A percentile compares a stretch with the other conserved stretches of the same genome.
Conservation (phyloP, 1,140 invertebrate species). For the Zaprionus nigranus region DNA sequence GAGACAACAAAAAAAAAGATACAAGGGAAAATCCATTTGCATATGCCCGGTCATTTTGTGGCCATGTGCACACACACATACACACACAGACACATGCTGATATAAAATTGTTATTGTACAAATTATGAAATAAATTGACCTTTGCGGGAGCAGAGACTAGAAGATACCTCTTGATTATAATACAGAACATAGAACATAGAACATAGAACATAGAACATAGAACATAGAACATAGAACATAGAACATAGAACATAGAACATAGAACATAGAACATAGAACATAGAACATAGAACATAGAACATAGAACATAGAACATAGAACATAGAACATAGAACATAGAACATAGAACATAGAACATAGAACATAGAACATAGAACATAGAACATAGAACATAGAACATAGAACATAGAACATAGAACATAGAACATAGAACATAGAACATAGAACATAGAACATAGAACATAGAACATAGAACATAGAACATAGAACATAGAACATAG, state of each 20-base stretch:
- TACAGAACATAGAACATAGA: neutral
- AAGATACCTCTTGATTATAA: conserved; percentile 2
- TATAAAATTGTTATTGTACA: conserved; percentile 19
- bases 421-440: conserved; percentile 1
- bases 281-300: conserved; percentile 1
- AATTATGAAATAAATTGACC: conserved; percentile 33
- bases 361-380: neutral
- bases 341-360: no score
- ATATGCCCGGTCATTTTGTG: conserved; percentile 21
- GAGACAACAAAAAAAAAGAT: conserved; percentile 21
- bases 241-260: neutral
- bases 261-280: neutral
- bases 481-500: conserved; percentile 7
- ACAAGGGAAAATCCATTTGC: conserved; percentile 19
- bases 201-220: neutral
- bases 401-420: conserved; percentile 1
- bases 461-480: conserved; percentile 8
- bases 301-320: no score
- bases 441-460: conserved; percentile 6
- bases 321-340: no score
- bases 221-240: neutral
- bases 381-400: conserved; percentile 4
- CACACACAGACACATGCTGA: neutral
- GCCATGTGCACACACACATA: conserved; percentile 12
- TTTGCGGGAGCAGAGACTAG: neutral